phyloP scores from a whole-genome alignment of 2,888 invertebrate genomes.

The Achlya flavicornis region DNA sequence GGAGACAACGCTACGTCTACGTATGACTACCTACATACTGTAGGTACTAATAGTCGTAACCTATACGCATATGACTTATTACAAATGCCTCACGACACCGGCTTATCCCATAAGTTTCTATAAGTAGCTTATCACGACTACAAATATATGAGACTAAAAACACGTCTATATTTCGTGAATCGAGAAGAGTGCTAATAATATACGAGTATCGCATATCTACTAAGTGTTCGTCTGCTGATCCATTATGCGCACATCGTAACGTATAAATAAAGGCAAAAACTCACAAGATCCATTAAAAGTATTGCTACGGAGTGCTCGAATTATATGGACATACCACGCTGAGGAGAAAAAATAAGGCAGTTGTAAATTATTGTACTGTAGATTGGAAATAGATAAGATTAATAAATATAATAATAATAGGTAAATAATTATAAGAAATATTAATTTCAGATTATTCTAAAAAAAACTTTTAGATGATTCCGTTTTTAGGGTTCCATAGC shows the following conservation, averaged over 20 bases:
- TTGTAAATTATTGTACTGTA: neutral
- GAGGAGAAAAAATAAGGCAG: neutral
- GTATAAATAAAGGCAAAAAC: constrained; percentile 82
- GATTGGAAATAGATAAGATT: too few species aligned
- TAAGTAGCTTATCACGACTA: constrained; percentile 1
- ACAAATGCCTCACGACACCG: neutral
- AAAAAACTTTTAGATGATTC: too few species aligned
- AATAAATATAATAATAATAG: too few species aligned
- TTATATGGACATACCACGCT: constrained; percentile 52
- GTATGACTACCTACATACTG: neutral
- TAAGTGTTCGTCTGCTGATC: constrained; percentile 75
- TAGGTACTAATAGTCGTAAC: neutral
- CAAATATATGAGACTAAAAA: constrained; percentile 5
- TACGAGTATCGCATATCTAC: constrained; percentile 62
- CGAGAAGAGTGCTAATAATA: constrained; percentile 38
- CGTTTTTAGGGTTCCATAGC: too few species aligned
- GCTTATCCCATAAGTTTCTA: neutral
- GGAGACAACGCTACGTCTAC: constrained; percentile 28
- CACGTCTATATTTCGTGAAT: constrained; percentile 12
- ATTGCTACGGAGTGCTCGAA: constrained; percentile 65
- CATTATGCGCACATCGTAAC: constrained; percentile 81
- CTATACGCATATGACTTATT: neutral
- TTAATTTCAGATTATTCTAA: too few species aligned
- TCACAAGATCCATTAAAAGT: constrained; percentile 82
- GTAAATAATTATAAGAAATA: too few species aligned